Conservation (phyloP, 53 echinoderm and acorn worm species). For the Mesocentrotus franciscanus region DNA sequence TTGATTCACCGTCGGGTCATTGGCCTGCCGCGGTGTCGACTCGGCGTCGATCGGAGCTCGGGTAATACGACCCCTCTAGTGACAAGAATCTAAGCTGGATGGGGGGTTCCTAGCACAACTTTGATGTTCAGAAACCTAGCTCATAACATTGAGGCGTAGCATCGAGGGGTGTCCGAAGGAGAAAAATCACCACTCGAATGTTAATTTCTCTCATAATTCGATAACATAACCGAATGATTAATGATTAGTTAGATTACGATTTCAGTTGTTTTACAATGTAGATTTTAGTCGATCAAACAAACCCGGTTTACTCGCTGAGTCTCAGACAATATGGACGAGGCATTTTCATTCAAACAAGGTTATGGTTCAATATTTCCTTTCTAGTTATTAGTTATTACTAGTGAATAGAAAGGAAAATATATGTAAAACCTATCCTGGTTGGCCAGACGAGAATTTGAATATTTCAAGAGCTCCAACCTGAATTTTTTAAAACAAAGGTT, state of each 20-base stretch:
- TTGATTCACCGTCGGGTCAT: conserved; percentile 46
- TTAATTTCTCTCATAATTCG: not conserved
- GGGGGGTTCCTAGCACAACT: conserved; percentile 36
- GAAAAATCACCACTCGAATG: not conserved
- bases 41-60: conserved; percentile 40
- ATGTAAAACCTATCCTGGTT: too few relatives aligned
- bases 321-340: too few relatives aligned
- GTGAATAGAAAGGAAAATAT: too few relatives aligned
- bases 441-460: too few relatives aligned
- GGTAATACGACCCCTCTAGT: conserved; percentile 41
- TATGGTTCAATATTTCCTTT: not conserved
- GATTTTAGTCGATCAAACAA: too few relatives aligned
- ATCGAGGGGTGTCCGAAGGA: not conserved
- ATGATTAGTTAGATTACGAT: not conserved
- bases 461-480: too few relatives aligned
- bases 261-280: too few relatives aligned
- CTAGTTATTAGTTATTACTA: too few relatives aligned
- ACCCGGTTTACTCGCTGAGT: too few relatives aligned
- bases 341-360: not conserved
- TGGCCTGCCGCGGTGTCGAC: conserved; percentile 38
- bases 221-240: not conserved
- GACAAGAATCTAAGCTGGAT: conserved; percentile 54
- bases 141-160: not conserved
- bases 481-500: not conserved
- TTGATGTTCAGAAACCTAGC: not conserved